Percentiles rank a stretch among this genome's conserved stretches.
Conservation (phyloP, 2,797 vertebrate species). For the Pelobates cultripes region DNA sequence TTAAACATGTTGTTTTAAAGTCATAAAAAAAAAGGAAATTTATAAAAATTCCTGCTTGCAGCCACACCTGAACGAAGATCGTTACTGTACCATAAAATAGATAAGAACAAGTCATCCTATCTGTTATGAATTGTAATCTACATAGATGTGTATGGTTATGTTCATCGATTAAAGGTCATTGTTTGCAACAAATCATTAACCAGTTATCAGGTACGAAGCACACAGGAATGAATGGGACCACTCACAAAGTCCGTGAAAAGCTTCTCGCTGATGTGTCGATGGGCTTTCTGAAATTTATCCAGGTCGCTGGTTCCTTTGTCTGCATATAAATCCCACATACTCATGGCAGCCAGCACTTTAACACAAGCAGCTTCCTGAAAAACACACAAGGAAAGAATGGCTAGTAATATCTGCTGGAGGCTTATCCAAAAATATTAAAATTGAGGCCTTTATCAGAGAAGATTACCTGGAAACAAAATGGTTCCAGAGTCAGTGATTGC, state of each 20-base stretch:
- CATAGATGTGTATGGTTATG: not conserved
- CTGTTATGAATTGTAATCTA: not conserved
- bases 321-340: constrained; percentile 92
- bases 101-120: not conserved
- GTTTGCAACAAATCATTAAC: too few species aligned
- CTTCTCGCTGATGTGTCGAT: constrained; percentile 91
- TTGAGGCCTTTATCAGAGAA: too few species aligned
- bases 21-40: too few species aligned
- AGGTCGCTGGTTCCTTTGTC: constrained; percentile 85
- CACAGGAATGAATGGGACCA: constrained; percentile 41
- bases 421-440: too few species aligned
- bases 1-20: too few species aligned
- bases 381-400: constrained; percentile 24
- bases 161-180: too few species aligned
- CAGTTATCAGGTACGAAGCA: too few species aligned
- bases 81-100: not conserved
- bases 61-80: not conserved
- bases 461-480: not conserved
- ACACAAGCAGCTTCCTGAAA: constrained; percentile 92
- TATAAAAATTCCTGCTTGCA: too few species aligned
- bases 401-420: too few species aligned
- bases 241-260: constrained; percentile 93
- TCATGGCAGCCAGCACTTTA: constrained; percentile 91
- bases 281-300: constrained; percentile 90
- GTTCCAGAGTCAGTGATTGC: not conserved